A percentile compares a stretch with the other conserved stretches of the same genome.
phyloP scores from a whole-genome alignment of 2,888 invertebrate species.

The Iphiclides podalirius region DNA sequence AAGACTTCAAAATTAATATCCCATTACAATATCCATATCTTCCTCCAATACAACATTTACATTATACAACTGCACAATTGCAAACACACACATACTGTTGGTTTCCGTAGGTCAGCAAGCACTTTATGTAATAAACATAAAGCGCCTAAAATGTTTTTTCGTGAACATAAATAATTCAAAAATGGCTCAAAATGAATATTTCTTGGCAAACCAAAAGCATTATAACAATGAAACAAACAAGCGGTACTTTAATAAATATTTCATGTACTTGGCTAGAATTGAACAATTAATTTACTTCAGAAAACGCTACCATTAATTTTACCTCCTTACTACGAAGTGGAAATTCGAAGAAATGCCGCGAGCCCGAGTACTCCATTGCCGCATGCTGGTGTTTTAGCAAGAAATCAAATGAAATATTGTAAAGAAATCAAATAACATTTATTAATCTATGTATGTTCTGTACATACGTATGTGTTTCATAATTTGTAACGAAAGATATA shows the following conservation, averaged over 20 bases:
- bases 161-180: neutral
- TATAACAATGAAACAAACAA: conserved; percentile 14
- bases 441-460: too few relatives aligned
- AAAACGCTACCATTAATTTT: conserved; percentile 19
- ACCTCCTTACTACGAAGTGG: conserved; percentile 14
- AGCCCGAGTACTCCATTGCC: neutral
- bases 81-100: too few relatives aligned
- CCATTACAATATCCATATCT: too few relatives aligned
- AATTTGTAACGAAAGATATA: too few relatives aligned
- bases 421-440: neutral
- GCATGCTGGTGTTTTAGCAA: conserved; percentile 3
- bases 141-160: too few relatives aligned
- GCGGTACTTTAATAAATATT: conserved; percentile 21
- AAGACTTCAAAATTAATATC: too few relatives aligned
- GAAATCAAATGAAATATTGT: too few relatives aligned
- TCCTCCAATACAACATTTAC: too few relatives aligned
- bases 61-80: too few relatives aligned
- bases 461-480: too few relatives aligned
- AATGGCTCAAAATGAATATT: neutral
- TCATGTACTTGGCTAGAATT: conserved; percentile 24
- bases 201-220: conserved; percentile 17
- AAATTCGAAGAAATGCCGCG: conserved; percentile 12
- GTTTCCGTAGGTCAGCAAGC: too few relatives aligned
- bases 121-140: too few relatives aligned
- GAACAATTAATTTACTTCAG: conserved; percentile 24